Base-by-base conservation (phyloP, 2,797 vertebrate genomes). In the Acrossocheilus fasciatus region DNA sequence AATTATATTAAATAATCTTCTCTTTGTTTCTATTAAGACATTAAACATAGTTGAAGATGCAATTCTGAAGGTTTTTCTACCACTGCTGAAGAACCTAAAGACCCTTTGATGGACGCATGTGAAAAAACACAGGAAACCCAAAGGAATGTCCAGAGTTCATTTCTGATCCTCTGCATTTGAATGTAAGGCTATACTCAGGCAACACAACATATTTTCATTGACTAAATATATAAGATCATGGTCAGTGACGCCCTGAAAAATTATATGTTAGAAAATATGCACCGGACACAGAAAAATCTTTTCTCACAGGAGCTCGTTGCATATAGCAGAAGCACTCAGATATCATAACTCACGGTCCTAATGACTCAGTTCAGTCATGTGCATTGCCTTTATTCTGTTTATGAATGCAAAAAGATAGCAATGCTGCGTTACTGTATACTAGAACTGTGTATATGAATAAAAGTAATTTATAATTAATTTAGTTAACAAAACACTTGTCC, bases 221-320 rank as follows among this genome's bases (percentile, higher is more conserved):
- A 91, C 93, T 95, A 95, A 94, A 94, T 94, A 95, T 93, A 94
- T 93, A 93, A 89, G 79, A 84, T 84, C 64, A 84, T 91, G 90
- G 90, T 84, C 89, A 91, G 89, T 85, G 90, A 93, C 93, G 91
- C 94, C 94, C 95, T 91, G 89, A 90, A 93, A 94, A 94, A 96
- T 95, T 94, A 93, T 88, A 93, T 89, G 93, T 90, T 94, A 83
- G 85, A 90, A 83, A 87, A 89, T 52, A 86, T 88, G 80, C 89
- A 85, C 84, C 86, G 90, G 69, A 85, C 59, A 84, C 62, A 1
- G 47, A 52, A 23, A 77, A 39, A 70, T 50, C 73, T 70, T 79
- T 59, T 87, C 82, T 74, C 83, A 74, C 47, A 74, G 66, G 36
- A 66, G 62, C 57, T 86, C 78, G 39, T 43, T 23, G 6, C 0